Conservation (phyloP, 2,113 vertebrate species). For the Tyrannus savana region DNA sequence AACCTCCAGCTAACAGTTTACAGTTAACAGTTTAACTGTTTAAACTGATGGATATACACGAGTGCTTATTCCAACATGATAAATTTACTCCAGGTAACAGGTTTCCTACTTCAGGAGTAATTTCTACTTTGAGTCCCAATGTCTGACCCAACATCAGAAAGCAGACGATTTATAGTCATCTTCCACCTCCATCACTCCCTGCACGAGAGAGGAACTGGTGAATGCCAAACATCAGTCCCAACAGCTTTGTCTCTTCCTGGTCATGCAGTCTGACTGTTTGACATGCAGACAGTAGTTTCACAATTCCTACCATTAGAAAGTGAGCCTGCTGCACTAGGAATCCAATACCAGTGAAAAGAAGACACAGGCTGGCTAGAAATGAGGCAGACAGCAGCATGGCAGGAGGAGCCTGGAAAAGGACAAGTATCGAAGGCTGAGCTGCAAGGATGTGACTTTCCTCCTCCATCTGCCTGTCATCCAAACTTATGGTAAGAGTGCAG, state of each 20-base stretch:
- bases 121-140: background rate
- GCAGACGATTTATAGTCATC: background rate
- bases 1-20: background rate
- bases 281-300: accelerated
- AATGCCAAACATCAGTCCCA: background rate
- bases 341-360: background rate
- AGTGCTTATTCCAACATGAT: background rate
- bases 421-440: background rate
- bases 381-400: background rate
- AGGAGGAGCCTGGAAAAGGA: background rate
- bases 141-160: background rate
- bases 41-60: background rate
- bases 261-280: background rate
- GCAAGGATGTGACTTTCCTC: background rate
- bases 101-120: background rate
- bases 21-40: background rate
- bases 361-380: background rate
- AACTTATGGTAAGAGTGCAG: background rate
- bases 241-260: background rate
- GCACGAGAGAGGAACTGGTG: background rate
- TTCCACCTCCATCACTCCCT: background rate
- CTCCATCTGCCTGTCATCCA: background rate
- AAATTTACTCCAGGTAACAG: background rate
- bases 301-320: background rate
- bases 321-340: background rate